Percentiles rank a stretch among this genome's conserved stretches.
Conservation (phyloP, 2,888 invertebrate genomes). For the Rotaria magnacalcarata region DNA sequence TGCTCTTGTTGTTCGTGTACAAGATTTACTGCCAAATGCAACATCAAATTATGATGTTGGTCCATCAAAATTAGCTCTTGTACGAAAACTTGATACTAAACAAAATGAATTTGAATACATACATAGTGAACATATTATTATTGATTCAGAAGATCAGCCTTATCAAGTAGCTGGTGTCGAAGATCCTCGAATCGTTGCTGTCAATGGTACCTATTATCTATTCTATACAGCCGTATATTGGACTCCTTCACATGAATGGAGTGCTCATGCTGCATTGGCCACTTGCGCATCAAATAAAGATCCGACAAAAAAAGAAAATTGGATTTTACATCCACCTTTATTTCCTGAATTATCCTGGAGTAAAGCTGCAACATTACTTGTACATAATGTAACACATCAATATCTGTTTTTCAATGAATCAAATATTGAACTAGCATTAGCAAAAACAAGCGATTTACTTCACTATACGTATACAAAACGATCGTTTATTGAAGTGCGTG, state of each 20-base stretch:
- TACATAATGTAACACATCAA: neutral
- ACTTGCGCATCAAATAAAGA: neutral
- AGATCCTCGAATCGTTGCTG: neutral
- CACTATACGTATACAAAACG: neutral
- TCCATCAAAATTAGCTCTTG: neutral
- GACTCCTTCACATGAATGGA: neutral
- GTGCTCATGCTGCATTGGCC: neutral
- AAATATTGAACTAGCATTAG: neutral
- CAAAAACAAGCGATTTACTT: neutral
- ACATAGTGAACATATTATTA: neutral
- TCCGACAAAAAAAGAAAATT: conserved; percentile 1
- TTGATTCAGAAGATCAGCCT: neutral
- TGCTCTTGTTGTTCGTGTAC: neutral
- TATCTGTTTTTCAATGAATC: conserved; percentile 6
- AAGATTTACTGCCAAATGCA: neutral
- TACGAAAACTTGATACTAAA: neutral
- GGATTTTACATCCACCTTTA: neutral
- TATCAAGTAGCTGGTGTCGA: conserved; percentile 8
- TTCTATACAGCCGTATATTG: neutral
- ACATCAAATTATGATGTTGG: conserved; percentile 5
- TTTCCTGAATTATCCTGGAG: conserved; percentile 21
- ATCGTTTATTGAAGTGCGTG: neutral
- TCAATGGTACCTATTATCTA: neutral
- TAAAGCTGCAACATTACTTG: conserved; percentile 10
- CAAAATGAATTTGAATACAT: neutral